Conservation (phyloP, 1,140 invertebrate species). For the Platorchestia sp. region DNA sequence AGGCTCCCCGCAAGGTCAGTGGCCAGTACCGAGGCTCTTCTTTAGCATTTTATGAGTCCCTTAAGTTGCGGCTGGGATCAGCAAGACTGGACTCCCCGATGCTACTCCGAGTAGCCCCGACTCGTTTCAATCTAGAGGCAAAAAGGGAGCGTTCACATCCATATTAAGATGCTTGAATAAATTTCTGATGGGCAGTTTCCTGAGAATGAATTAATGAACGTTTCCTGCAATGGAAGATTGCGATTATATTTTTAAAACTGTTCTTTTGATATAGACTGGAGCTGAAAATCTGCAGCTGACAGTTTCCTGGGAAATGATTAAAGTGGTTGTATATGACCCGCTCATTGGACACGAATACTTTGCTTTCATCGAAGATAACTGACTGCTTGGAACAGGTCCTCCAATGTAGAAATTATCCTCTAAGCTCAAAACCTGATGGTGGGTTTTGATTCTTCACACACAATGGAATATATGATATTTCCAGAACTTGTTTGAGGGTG, state of each 20-base stretch:
- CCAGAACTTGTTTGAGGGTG: too few relatives aligned
- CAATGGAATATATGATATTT: too few relatives aligned
- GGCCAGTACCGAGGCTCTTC: neutral
- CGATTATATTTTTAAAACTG: neutral
- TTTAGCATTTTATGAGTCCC: slow-evolving; percentile 53
- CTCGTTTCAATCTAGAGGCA: slow-evolving; percentile 35
- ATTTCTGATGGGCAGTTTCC: neutral
- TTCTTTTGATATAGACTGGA: neutral
- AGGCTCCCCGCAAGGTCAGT: slow-evolving; percentile 37
- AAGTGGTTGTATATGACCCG: neutral
- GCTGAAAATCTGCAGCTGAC: neutral
- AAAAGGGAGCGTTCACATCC: neutral
- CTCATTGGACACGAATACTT: neutral
- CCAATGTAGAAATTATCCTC: neutral
- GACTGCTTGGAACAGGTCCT: neutral
- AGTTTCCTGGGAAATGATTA: neutral
- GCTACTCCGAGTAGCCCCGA: neutral
- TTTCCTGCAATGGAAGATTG: neutral
- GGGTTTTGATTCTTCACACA: too few relatives aligned
- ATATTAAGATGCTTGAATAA: neutral
- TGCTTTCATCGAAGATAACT: neutral
- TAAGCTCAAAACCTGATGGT: neutral
- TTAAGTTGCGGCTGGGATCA: slow-evolving; percentile 25
- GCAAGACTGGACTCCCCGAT: neutral
- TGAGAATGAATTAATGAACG: neutral